Base-by-base conservation (phyloP, 2,888 invertebrate genomes). In the Subacronicta megacephala region DNA sequence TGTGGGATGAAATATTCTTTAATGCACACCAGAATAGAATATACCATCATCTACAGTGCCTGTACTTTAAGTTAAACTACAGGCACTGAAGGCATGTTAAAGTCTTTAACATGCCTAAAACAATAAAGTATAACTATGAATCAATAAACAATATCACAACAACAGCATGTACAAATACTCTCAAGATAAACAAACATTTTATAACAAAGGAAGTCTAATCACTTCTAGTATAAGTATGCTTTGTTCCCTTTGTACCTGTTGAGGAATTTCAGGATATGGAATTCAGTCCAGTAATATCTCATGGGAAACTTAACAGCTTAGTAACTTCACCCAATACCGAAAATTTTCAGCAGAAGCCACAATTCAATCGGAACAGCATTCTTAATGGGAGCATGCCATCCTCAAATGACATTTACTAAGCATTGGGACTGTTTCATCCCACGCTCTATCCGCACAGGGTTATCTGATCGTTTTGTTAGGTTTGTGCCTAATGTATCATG, bases 111-210 rank as follows among this genome's bases (percentile, higher is more conserved):
- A 6, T 6, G 20, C 20, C 20, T 20, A 20, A 20, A 23, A 46
- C 23, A 36, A 46, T 36, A 26, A n/a, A 10, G 18, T 13, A 13
- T 10, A 23, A 37, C 37, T 7, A 41, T 16, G 35, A 37, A n/a
- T 29, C 37, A 13, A 51, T 17, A 31, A 31, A 38, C 40, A 49
- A 49, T 20, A 38, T 35, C 17, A 20, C 20, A 35, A 41, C 35
- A 23, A 33, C 7, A 26, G 29, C 7, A 18, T n/a, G 13, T 33
- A 44, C n/a, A 18, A 6, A 35, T 13, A 31, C 38, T 18, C 23
- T 16, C 23, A 15, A 36, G 18, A 50, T 35, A 50, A 50, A 49
- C 49, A 26, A 38, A 50, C 35, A 45, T 17, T 20, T 35, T 20
- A 0, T 4, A 20, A 20, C 20, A 33, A 33, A 41, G 16, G 13